Conservation (phyloP, 2,797 vertebrate species). For the Callimico goeldii region DNA sequence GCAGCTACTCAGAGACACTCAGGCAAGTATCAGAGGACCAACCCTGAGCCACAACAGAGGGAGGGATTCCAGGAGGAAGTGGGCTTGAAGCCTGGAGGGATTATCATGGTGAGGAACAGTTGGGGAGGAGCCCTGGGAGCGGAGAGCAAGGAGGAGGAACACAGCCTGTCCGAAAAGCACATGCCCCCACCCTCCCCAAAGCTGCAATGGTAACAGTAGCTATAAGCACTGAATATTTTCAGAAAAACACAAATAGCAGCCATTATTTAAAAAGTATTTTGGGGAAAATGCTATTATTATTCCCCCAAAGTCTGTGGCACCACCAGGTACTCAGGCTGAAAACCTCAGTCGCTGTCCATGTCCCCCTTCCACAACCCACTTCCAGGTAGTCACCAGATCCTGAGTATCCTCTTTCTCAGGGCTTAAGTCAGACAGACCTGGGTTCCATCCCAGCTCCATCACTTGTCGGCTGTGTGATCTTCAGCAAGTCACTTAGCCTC, state of each 20-base stretch:
- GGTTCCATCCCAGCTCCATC: not conserved
- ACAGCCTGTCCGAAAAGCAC: not conserved
- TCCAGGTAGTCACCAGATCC: not conserved
- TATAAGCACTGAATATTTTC: not conserved
- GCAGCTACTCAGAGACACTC: not conserved
- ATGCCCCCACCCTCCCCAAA: not conserved
- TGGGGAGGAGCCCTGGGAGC: not conserved
- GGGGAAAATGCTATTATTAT: not conserved
- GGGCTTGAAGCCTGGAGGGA: not conserved
- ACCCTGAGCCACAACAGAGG: not conserved
- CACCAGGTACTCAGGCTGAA: not conserved
- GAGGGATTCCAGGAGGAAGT: not conserved
- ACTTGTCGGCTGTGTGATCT: not conserved
- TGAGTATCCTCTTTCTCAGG: not conserved
- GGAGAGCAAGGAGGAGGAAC: not conserved
- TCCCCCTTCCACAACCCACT: not conserved
- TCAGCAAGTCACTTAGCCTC: not conserved
- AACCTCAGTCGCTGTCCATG: not conserved
- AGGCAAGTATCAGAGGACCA: not conserved
- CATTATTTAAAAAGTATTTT: not conserved
- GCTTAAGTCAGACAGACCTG: not conserved
- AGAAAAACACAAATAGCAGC: not conserved
- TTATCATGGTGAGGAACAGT: no score
- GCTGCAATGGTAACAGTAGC: not conserved
- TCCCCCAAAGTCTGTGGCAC: not conserved